phyloP scores from a whole-genome alignment of 2,113 vertebrate genomes.

The Ploceus nigricollis region DNA sequence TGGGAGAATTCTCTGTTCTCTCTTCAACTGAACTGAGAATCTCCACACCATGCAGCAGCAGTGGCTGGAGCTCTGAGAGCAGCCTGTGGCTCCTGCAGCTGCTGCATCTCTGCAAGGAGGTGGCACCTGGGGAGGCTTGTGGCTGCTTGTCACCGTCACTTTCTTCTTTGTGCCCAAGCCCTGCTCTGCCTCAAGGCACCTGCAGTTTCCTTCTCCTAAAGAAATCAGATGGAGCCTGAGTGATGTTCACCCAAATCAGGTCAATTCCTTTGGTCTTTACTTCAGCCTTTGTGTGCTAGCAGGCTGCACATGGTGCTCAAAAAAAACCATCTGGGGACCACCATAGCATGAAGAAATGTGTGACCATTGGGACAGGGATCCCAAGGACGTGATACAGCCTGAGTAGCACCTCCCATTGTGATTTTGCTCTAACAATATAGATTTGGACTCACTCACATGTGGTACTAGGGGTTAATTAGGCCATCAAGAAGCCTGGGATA shows the following conservation, averaged over 20 bases:
- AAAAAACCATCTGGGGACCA: neutral
- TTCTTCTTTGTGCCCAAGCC: neutral
- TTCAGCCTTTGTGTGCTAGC: neutral
- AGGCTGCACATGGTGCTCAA: rapidly evolving
- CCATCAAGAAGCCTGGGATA: neutral
- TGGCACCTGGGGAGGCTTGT: neutral
- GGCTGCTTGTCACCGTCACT: neutral
- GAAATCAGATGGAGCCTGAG: neutral
- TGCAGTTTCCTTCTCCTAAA: neutral
- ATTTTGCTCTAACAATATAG: neutral
- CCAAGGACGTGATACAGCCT: neutral
- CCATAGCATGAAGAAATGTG: rapidly evolving
- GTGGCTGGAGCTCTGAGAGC: neutral
- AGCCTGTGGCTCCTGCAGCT: neutral
- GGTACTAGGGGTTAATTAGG: neutral
- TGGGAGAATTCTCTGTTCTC: too few species aligned
- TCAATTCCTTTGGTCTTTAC: neutral
- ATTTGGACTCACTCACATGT: neutral
- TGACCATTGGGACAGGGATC: neutral
- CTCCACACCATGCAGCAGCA: neutral
- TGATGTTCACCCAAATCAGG: neutral
- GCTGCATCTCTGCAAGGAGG: rapidly evolving
- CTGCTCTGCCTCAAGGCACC: neutral
- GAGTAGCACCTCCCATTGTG: too few species aligned
- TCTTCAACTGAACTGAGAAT: too few species aligned